Base-by-base conservation (phyloP, 2,113 vertebrate genomes). In the Eubucco bourcierii region DNA sequence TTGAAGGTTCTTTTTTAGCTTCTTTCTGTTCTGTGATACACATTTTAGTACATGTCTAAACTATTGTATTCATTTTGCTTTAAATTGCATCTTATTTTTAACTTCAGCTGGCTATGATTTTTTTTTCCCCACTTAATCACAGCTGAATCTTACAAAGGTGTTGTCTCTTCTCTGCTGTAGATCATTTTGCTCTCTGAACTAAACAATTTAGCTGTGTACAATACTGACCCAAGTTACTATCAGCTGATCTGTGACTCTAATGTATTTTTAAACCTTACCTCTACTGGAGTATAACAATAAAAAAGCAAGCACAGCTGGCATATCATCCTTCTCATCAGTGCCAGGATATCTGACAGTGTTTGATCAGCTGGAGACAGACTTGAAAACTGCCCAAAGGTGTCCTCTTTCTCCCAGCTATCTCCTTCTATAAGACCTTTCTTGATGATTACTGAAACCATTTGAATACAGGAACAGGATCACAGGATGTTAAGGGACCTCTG, bases 121-220 rank as follows among this genome's bases (percentile, higher is more conserved):
- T 58, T 61, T 60, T 24, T 46, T 53, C 64, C 81, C 21, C 0
- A 0, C 19, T 74, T 88, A 29, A 41, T 12, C 5, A 0, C 47
- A 29, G 18, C 72, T 72, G 37, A 85, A n/a, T 23, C 12, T 5
- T 84, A 7, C 52, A 16, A 74, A 87, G 17, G 56, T 12, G 15
- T 70, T 33, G 44, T 63, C 12, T 55, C 6, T 76, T 5, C 16
- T 70, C 39, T 73, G 28, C 24, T 84, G 18, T 76, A 39, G 28
- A 2, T 2, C 5, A 10, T 84, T 68, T 21, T 70, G 13, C 24
- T 67, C 15, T 68, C 44, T 73, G 53, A 77, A 74, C 41, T 73
- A 44, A 70, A 25, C 67, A 60, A 56, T 24, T 63, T 37, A 31
- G 29, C 1, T n/a, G 12, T 79, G 23, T 68, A 21, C 23, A n/a